Percentiles rank a stretch among this genome's conserved stretches.
Conservation (phyloP, 2,888 invertebrate species). For the Frankliniella intonsa region DNA sequence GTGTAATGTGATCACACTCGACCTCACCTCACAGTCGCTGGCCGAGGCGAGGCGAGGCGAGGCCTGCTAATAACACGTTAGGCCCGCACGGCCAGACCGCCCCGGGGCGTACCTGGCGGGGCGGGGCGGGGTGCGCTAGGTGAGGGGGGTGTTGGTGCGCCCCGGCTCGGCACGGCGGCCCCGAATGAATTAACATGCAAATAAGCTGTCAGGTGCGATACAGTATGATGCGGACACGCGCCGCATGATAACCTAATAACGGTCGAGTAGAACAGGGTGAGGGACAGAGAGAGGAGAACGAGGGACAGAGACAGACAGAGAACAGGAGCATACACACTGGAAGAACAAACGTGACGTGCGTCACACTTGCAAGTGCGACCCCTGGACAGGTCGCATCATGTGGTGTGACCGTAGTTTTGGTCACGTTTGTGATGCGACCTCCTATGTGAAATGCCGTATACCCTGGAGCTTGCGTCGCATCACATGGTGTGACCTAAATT, state of each 20-base stretch:
- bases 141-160: neutral
- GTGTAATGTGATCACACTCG: neutral
- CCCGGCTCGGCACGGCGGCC: too few species aligned
- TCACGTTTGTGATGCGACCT: too few species aligned
- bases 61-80: neutral
- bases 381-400: too few species aligned
- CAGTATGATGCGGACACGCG: neutral
- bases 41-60: neutral
- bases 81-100: too few species aligned
- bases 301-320: too few species aligned
- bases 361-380: too few species aligned
- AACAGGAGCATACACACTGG: too few species aligned
- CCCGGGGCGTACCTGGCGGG: neutral
- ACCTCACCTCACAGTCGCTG: neutral
- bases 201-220: constrained; percentile 21
- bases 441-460: too few species aligned
- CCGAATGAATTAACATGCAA: constrained; percentile 13
- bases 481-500: too few species aligned
- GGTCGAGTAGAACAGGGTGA: neutral
- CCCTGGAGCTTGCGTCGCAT: too few species aligned
- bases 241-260: constrained; percentile 10
- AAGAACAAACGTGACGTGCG: too few species aligned
- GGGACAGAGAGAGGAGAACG: neutral
- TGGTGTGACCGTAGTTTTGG: too few species aligned
- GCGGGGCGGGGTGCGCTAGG: neutral